These are phyloP conservation scores for Marisa cornuarietis DNA, from an alignment of 1,140 invertebrate species.

Conservation along the genomic window DNA sequence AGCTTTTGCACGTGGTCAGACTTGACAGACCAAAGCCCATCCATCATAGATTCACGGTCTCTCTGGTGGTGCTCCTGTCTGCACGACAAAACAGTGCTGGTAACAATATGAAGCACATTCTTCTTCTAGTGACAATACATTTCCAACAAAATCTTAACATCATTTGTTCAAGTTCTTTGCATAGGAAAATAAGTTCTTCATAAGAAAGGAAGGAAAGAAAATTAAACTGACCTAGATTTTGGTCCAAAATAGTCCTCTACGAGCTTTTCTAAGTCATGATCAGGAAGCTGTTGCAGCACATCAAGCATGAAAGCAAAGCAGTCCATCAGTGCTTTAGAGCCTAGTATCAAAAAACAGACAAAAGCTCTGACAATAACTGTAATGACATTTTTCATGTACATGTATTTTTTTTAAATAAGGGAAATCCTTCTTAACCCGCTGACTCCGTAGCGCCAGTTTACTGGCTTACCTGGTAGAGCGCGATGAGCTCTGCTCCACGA, in stretches of 20 bases:
- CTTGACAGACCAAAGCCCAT: not conserved
- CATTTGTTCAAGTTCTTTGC: no score
- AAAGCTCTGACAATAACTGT: no score
- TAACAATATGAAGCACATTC: no score
- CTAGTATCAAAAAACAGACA: not conserved
- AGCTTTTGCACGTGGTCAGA: conserved; percentile 5
- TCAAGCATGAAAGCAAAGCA: not conserved
- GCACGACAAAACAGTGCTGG: not conserved
- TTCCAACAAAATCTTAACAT: no score
- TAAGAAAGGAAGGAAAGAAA: not conserved
- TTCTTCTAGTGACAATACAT: no score
- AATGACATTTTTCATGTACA: no score
- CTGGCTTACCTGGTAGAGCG: no score
- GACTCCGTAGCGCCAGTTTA: no score
- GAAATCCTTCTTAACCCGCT: no score
- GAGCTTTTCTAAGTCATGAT: not conserved
- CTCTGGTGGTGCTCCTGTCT: not conserved
- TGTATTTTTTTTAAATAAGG: no score
- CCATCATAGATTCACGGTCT: conserved; percentile 1
- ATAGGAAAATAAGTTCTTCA: no score
- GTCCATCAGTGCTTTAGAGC: not conserved
- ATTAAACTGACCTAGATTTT: not conserved
- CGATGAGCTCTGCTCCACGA: no score
- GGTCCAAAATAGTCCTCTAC: not conserved
- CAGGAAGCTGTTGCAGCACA: not conserved